These are phyloP conservation scores for Planococcus citri DNA, from an alignment of 1,140 invertebrate species.

Conservation along the genomic window DNA sequence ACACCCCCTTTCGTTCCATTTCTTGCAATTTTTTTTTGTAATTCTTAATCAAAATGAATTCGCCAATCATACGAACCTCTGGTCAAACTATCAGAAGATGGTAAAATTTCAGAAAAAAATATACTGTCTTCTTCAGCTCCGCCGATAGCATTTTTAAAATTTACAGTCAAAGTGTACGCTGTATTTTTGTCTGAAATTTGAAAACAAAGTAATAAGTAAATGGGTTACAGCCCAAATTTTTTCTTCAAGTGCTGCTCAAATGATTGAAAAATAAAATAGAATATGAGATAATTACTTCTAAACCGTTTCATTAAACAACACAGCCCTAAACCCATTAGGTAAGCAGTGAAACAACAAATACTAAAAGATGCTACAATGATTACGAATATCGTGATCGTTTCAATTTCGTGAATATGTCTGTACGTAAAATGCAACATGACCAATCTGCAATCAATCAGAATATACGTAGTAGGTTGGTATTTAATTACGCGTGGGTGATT, in stretches of 20 bases:
- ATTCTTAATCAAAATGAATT: too few relatives aligned
- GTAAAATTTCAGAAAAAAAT: neutral
- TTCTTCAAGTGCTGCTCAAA: too few relatives aligned
- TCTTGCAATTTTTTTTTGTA: too few relatives aligned
- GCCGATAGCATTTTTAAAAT: constrained; percentile 1
- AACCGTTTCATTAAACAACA: neutral
- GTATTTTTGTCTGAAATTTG: neutral
- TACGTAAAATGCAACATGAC: neutral
- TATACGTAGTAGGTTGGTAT: too few relatives aligned
- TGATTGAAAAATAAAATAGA: too few relatives aligned
- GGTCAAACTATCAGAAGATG: constrained; percentile 6
- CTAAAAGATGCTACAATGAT: neutral
- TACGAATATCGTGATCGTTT: neutral
- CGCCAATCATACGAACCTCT: neutral
- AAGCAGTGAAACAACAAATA: neutral
- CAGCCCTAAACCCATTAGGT: neutral
- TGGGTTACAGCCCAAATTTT: too few relatives aligned
- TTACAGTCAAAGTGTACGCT: neutral
- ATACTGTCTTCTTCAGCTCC: neutral
- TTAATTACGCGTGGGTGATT: too few relatives aligned
- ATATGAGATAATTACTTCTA: neutral
- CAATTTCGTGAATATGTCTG: neutral
- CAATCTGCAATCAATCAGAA: neutral
- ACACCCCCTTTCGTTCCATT: too few relatives aligned
- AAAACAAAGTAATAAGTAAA: too few relatives aligned